phyloP scores from a whole-genome alignment of 2,113 vertebrate genomes.

The Bujurquina vittata region DNA sequence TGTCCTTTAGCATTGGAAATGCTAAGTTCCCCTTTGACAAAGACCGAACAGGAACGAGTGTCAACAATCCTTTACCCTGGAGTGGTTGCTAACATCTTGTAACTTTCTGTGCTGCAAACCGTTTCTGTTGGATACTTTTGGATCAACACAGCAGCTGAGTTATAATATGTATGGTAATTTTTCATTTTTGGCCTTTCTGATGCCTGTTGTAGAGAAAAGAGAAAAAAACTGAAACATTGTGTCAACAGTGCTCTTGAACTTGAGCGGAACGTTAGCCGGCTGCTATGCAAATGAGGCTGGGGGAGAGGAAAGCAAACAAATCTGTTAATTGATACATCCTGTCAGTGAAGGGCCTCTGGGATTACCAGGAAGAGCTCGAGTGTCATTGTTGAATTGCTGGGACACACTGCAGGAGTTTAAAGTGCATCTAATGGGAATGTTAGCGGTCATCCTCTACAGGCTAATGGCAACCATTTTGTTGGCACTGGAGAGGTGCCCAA shows the following conservation, averaged over 20 bases:
- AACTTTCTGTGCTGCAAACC: conserved; percentile 66
- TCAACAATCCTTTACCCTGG: conserved; percentile 65
- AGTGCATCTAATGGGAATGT: conserved; percentile 68
- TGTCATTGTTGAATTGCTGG: conserved; percentile 20
- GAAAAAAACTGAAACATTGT: conserved; percentile 19
- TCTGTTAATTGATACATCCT: conserved; percentile 73
- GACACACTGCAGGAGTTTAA: conserved; percentile 58
- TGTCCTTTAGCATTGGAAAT: conserved; percentile 79
- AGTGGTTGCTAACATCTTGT: conserved; percentile 65
- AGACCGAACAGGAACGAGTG: conserved; percentile 70
- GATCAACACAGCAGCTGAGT: conserved; percentile 21
- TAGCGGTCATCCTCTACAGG: conserved; percentile 49
- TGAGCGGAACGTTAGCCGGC: conserved; percentile 17
- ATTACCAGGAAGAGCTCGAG: conserved; percentile 62
- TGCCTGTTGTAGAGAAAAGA: conserved; percentile 7
- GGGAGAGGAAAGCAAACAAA: conserved; percentile 77
- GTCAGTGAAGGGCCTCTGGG: conserved; percentile 56
- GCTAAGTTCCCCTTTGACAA: conserved; percentile 73
- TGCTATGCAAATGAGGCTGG: conserved; percentile 72
- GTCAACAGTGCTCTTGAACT: conserved; percentile 69
- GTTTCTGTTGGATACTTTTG: conserved; percentile 58
- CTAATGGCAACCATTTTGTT: conserved; percentile 70
- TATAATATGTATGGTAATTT: conserved; percentile 58
- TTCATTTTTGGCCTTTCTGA: conserved; percentile 19
- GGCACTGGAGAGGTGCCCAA: conserved; percentile 53